Conservation (phyloP, 2,113 vertebrate species). For the Mastomys coucha region DNA sequence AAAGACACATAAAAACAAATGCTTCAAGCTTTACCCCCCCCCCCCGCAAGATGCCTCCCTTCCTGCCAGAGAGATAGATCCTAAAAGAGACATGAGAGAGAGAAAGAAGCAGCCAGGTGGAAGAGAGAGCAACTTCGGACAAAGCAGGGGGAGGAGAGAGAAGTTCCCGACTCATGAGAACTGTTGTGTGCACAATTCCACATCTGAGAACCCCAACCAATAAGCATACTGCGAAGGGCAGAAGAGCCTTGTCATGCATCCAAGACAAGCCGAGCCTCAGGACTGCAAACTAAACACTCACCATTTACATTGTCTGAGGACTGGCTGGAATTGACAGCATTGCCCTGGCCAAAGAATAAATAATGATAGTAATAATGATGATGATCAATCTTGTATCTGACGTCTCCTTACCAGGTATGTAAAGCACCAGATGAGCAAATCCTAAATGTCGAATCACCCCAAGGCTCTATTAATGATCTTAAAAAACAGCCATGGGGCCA, state of each 20-base stretch:
- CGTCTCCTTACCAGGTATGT: neutral
- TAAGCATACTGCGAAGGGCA: neutral
- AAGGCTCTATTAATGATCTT: neutral
- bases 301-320: neutral
- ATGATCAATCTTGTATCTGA: neutral
- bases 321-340: neutral
- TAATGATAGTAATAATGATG: no score
- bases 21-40: conserved; percentile 13
- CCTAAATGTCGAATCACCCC: neutral
- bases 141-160: neutral
- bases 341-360: neutral
- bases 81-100: neutral
- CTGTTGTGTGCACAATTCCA: neutral
- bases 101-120: rapidly evolving
- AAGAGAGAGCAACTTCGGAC: neutral
- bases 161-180: neutral
- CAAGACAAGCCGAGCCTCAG: neutral
- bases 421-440: neutral
- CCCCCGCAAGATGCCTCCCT: neutral
- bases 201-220: neutral
- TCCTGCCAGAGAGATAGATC: neutral
- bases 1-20: neutral
- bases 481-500: neutral
- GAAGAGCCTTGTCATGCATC: neutral
- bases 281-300: neutral